Evolutionary conservation across 2,113 vertebrate species (phyloP), one percentile per base, ranked within the genome.

Genomic region (Solenodon paradoxus): DNA sequence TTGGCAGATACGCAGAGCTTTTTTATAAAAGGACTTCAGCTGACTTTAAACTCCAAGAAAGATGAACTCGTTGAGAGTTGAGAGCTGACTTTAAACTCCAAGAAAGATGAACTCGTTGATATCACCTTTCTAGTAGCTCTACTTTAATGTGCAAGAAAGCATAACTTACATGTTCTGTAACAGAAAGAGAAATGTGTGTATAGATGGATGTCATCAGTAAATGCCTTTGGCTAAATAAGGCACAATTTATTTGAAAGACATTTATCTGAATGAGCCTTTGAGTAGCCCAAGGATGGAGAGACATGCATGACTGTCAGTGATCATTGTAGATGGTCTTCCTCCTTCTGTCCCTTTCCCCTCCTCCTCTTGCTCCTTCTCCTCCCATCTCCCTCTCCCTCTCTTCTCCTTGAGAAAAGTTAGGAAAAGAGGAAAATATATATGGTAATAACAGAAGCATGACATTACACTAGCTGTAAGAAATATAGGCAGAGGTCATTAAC

Each of bases 91-190:
- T 16, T 49, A 92, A 6, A 69, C 32, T 42, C 38, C n/a, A 59
- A 59, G 35, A 92, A 96, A 69, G 80, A 90, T 30, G 79, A n/a
- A 40, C 42, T 85, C 72, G 42, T 38, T 63, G 68, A 61, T 88
- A 84, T 85, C 35, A 89, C 66, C 51, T 94, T 93, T 96, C 69
- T 93, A 83, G 94, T 93, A 88, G 51, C 83, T 95, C 83, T 92
- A 90, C 47, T 64, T 22, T 64, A 95, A 84, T 66, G 42, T 61
- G 69, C n/a, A 40, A 49, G 42, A 87, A 86, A 35, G 9, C 40
- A 83, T 83, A 90, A 94, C 17, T 96, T 35, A 77, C 8, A n/a
- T n/a, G n/a, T 64, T 47, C 40, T 22, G 35, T 59, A 94, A 94
- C 55, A 80, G 75, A 88, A 30, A 80, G 20, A 75, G 69, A 81